These are phyloP conservation scores for Promerops cafer DNA, from an alignment of 2,113 vertebrate species.

Conservation along the genomic window DNA sequence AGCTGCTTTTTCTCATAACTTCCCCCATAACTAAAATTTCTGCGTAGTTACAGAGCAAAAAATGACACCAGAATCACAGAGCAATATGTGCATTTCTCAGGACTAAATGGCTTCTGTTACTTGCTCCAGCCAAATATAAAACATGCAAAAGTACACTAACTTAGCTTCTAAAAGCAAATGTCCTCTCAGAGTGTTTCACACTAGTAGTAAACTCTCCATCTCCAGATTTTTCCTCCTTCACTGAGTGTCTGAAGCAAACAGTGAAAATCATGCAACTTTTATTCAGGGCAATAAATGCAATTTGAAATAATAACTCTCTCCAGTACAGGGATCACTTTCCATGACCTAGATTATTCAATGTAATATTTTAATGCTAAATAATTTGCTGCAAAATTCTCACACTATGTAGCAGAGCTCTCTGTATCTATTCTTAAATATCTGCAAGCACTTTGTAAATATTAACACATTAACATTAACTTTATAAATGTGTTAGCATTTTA, in stretches of 20 bases:
- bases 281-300: background rate
- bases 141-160: background rate
- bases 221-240: background rate
- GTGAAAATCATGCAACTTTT: background rate
- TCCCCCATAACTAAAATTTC: constrained; percentile 36
- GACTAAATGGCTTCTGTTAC: constrained; percentile 22
- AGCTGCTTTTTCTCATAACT: constrained; percentile 50
- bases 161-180: background rate
- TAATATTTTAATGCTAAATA: background rate
- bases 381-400: background rate
- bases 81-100: background rate
- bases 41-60: constrained; percentile 34
- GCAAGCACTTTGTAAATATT: background rate
- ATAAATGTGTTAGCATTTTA: background rate
- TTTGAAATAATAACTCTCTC: background rate
- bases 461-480: background rate
- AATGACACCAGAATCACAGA: constrained; percentile 2
- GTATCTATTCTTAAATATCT: background rate
- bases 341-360: background rate
- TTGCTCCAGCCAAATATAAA: constrained; percentile 25
- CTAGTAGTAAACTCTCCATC: background rate
- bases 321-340: background rate
- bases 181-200: background rate
- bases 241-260: background rate
- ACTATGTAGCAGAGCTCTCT: background rate